phyloP scores from a whole-genome alignment of 2,113 vertebrate genomes.

The Platysteira castanea region DNA sequence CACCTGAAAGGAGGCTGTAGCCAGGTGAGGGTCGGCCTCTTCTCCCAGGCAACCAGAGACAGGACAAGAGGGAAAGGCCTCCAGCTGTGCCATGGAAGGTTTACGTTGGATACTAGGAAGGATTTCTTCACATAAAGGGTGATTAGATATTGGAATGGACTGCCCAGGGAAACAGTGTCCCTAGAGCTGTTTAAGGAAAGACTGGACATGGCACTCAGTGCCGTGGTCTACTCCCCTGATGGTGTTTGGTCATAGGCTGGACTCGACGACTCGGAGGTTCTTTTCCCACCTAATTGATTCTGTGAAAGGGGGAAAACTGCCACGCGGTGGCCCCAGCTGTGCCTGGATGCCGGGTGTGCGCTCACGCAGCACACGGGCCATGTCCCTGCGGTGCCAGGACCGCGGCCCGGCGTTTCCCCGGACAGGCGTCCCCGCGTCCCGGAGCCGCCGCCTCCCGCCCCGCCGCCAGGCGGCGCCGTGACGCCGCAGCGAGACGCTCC shows the following conservation, averaged over 20 bases:
- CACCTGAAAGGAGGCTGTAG: neutral
- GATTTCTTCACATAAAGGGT: neutral
- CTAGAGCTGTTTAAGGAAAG: neutral
- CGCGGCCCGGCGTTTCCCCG: neutral
- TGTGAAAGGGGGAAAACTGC: accelerated
- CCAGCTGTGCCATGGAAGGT: neutral
- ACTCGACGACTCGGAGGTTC: neutral
- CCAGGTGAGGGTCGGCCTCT: accelerated
- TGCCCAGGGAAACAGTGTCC: neutral
- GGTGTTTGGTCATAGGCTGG: accelerated
- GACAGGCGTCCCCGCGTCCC: accelerated
- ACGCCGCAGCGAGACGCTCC: neutral
- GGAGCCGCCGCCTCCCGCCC: neutral
- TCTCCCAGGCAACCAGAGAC: neutral
- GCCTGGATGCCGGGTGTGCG: accelerated
- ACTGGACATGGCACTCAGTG: neutral
- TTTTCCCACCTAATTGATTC: too few relatives aligned
- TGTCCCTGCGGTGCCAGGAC: accelerated
- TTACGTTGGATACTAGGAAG: neutral
- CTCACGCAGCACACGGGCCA: accelerated
- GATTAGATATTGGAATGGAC: neutral
- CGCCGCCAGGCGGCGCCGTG: neutral
- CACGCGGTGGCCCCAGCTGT: accelerated
- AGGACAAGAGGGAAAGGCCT: neutral
- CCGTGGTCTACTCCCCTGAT: accelerated